Percentiles rank a stretch among this genome's conserved stretches.
Conservation (phyloP, 2,888 invertebrate genomes). For the Ganaspis brasiliensis region DNA sequence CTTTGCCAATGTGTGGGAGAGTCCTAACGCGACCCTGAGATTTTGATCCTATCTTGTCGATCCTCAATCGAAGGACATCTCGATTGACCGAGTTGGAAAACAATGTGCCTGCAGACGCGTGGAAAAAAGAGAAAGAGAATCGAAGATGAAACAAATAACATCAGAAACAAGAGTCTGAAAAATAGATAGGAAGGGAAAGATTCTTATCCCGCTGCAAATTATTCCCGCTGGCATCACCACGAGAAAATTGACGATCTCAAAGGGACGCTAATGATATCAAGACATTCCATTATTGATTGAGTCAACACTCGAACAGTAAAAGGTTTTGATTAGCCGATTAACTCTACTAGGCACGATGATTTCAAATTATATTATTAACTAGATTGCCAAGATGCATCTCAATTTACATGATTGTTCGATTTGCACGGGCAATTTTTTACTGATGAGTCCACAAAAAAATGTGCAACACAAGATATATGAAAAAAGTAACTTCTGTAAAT, state of each 20-base stretch:
- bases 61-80: slow-evolving; percentile 78
- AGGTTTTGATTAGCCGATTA: slow-evolving; percentile 11
- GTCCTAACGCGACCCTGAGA: slow-evolving; percentile 71
- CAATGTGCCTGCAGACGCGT: slow-evolving; percentile 63
- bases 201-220: slow-evolving; percentile 66
- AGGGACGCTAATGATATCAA: slow-evolving; percentile 22
- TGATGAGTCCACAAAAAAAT: no score
- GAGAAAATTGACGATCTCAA: slow-evolving; percentile 67
- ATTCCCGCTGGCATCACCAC: slow-evolving; percentile 70
- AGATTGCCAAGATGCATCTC: no score
- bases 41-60: slow-evolving; percentile 75
- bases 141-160: slow-evolving; percentile 47
- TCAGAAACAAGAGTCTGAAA: slow-evolving; percentile 3
- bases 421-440: no score
- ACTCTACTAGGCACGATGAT: no score
- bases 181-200: slow-evolving; percentile 52
- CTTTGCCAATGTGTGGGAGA: slow-evolving; percentile 58
- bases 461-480: no score
- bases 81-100: slow-evolving; percentile 77
- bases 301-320: slow-evolving; percentile 22
- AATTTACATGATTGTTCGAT: no score
- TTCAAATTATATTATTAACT: no score
- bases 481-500: no score
- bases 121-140: slow-evolving; percentile 56
- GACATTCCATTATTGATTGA: slow-evolving; percentile 31